A percentile compares a stretch with the other conserved stretches of the same genome.
These are phyloP conservation scores for Belgica antarctica DNA, from an alignment of 2,888 invertebrate species.

Conservation along the genomic window DNA sequence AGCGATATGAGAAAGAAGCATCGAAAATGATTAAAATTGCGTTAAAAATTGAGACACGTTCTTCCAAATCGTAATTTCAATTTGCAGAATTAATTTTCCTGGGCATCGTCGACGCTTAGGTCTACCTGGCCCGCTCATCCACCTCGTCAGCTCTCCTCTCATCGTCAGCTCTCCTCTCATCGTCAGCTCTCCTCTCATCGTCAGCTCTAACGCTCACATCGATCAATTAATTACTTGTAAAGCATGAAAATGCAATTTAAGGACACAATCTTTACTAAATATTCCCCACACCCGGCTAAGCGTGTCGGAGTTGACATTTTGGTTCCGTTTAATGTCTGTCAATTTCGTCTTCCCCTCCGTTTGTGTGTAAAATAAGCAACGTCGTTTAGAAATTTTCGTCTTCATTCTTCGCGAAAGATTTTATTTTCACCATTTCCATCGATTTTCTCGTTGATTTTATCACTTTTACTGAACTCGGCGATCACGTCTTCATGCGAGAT, in stretches of 20 bases:
- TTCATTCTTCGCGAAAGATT: constrained; percentile 12
- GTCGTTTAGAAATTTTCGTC: neutral
- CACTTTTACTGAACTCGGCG: constrained; percentile 30
- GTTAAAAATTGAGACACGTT: too few relatives aligned
- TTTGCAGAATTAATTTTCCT: too few relatives aligned
- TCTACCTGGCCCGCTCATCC: too few relatives aligned
- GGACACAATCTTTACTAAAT: neutral
- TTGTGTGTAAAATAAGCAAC: neutral
- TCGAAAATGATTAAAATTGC: too few relatives aligned
- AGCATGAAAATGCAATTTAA: neutral
- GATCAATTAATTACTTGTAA: constrained; percentile 2
- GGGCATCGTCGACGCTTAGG: too few relatives aligned
- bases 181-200: too few relatives aligned
- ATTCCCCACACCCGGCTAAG: neutral
- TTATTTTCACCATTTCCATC: constrained; percentile 25
- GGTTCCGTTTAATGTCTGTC: neutral
- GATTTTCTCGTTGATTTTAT: constrained; percentile 22
- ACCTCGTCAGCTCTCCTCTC: too few relatives aligned
- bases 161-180: too few relatives aligned
- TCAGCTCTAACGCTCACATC: too few relatives aligned
- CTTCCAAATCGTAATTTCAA: too few relatives aligned
- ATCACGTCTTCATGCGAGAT: neutral
- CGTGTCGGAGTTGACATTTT: neutral
- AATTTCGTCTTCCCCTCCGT: too few relatives aligned
- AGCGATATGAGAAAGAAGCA: too few relatives aligned